Base-by-base conservation (phyloP, 2,113 vertebrate species). In the Leiothrix lutea region DNA sequence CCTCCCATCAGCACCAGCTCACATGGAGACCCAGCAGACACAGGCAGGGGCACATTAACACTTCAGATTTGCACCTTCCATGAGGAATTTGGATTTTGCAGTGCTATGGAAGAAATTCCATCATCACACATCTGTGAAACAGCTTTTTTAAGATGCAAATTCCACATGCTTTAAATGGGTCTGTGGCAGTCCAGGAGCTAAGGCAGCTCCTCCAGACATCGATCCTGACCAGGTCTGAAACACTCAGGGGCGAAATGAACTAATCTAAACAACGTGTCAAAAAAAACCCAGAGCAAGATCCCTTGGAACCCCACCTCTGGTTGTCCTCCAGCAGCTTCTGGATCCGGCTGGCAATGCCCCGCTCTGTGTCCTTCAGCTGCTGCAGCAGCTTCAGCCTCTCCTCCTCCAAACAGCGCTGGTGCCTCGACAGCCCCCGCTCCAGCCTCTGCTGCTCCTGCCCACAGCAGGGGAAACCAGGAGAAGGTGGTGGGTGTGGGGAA, bases 321-420 rank as follows among this genome's bases (percentile, higher is more conserved):
- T 98, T 99, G 84, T 99, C 98, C 90, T 98, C 97, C 50, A 99
- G 98, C 71, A 99, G 98, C 80, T 95, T 98, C 90, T 98, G 97
- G 97, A 99, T 98, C 8, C 98, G 98, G 50, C 67, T 85, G 50
- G 98, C 95, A 81, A 98, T 97, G 88, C 80, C 95, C 38, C 98
- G 97, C 95, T 99, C 99, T 0, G 98, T 98, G 77, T 97, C 96
- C 58, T 98, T 97, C 48, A 99, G 96, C 94, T 98, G 98, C 65
- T 98, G 98, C 93, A 98, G 98, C 62, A 99, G 95, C 79, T 97
- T 98, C 93, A 97, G 98, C 31, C 98, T 98, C 86, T 99, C 99
- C 2, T 97, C 97, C 8, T 99, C 99, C 94, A 99, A 95, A 48
- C 40, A 93, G 48, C 97, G 98, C 96, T 99, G 99, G 95, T 97